These are phyloP conservation scores for Chaenodraco wilsoni DNA, from an alignment of 2,797 vertebrate genomes.

Conservation along the genomic window DNA sequence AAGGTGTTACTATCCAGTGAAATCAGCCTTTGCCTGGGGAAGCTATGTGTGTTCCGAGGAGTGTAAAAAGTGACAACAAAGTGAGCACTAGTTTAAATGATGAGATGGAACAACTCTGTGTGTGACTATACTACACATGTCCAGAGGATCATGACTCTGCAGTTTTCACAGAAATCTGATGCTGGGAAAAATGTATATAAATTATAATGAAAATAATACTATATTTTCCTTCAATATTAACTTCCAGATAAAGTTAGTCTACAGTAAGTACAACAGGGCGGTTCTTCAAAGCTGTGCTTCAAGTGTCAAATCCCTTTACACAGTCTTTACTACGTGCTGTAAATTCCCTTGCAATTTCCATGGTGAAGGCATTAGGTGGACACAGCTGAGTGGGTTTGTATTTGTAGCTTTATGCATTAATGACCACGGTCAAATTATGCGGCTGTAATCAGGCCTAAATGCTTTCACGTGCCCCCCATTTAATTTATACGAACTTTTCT, in stretches of 20 bases:
- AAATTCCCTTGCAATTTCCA: slow-evolving; percentile 44
- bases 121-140: slow-evolving; percentile 32
- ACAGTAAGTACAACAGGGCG: slow-evolving; percentile 12
- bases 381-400: slow-evolving; percentile 38
- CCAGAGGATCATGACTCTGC: slow-evolving; percentile 23
- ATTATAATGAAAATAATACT: slow-evolving; percentile 8
- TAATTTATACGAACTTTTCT: slow-evolving; percentile 12
- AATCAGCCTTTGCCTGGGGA: slow-evolving; percentile 55
- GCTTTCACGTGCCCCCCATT: slow-evolving; percentile 34
- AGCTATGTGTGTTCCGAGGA: slow-evolving; percentile 54
- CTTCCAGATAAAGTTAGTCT: slow-evolving; percentile 11
- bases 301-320: slow-evolving; percentile 41
- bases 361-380: slow-evolving; percentile 30
- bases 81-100: slow-evolving; percentile 32
- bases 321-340: slow-evolving; percentile 39
- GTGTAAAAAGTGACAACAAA: slow-evolving; percentile 38
- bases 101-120: slow-evolving; percentile 18
- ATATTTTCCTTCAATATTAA: slow-evolving; percentile 4
- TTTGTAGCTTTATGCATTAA: slow-evolving; percentile 43
- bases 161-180: slow-evolving; percentile 10
- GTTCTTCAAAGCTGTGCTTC: slow-evolving; percentile 7
- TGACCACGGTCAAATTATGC: slow-evolving; percentile 32
- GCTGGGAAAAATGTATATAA: slow-evolving; percentile 9
- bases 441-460: slow-evolving; percentile 45
- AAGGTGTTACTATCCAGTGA: slow-evolving; percentile 61